Percentiles rank a stretch among this genome's conserved stretches.
Conservation (phyloP, 2,113 vertebrate genomes). For the Atrichornis clamosus region DNA sequence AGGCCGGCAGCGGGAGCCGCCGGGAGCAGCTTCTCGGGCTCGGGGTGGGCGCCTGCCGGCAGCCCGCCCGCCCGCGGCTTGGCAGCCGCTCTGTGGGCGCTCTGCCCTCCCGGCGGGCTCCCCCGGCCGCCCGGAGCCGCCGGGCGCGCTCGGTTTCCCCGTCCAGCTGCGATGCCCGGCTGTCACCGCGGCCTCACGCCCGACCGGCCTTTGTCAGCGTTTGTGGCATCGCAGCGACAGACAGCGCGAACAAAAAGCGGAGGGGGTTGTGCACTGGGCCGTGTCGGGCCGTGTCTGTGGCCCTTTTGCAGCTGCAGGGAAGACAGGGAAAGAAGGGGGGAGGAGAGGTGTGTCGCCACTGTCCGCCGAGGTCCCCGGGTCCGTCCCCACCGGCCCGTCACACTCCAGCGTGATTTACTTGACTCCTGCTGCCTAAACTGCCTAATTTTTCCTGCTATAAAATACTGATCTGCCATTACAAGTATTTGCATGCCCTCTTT, state of each 20-base stretch:
- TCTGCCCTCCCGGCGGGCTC: background rate
- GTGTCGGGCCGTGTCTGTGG: rapidly evolving
- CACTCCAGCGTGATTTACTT: too few relatives aligned
- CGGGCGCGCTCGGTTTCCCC: background rate
- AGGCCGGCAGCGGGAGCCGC: background rate
- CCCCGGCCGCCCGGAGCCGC: background rate
- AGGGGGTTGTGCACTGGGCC: rapidly evolving
- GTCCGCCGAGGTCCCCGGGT: rapidly evolving
- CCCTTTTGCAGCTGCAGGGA: background rate
- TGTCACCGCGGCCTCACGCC: background rate
- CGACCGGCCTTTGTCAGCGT: rapidly evolving
- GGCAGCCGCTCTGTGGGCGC: background rate
- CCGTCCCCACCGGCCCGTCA: background rate
- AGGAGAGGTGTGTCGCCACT: rapidly evolving
- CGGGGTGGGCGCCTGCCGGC: background rate
- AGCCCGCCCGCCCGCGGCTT: rapidly evolving
- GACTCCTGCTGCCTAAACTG: background rate
- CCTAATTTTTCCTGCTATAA: background rate
- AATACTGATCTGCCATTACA: background rate
- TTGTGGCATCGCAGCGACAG: background rate
- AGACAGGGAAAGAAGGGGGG: background rate
- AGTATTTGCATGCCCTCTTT: background rate
- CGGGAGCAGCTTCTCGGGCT: rapidly evolving
- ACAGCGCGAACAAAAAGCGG: background rate
- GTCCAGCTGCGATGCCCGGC: rapidly evolving